Conservation (phyloP, 1,140 invertebrate genomes). For the Goniozus legneri region DNA sequence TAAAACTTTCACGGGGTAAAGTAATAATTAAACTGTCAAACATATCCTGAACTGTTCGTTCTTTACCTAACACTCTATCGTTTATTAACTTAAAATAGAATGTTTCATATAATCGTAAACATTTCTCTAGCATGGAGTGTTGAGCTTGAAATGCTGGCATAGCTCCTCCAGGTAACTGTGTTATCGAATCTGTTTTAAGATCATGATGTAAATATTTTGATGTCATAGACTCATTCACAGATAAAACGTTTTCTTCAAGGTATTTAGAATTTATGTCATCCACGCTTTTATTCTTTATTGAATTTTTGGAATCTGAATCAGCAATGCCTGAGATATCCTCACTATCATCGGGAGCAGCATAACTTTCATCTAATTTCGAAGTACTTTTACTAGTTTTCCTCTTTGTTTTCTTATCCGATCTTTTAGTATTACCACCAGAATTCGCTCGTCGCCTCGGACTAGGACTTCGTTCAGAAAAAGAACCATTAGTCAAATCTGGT, state of each 20-base stretch:
- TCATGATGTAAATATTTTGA: slow-evolving; percentile 11
- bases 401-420: slow-evolving; percentile 45
- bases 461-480: slow-evolving; percentile 35
- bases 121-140: slow-evolving; percentile 59
- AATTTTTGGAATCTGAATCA: slow-evolving; percentile 32
- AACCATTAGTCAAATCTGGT: slow-evolving; percentile 30
- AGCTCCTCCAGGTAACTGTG: slow-evolving; percentile 28
- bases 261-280: slow-evolving; percentile 40
- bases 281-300: slow-evolving; percentile 41
- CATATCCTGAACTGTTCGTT: slow-evolving; percentile 43
- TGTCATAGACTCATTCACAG: slow-evolving; percentile 4
- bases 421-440: slow-evolving; percentile 43
- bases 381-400: slow-evolving; percentile 47
- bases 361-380: slow-evolving; percentile 42
- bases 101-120: slow-evolving; percentile 65
- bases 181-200: slow-evolving; percentile 27
- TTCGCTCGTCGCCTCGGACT: slow-evolving; percentile 47
- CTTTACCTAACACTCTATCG: slow-evolving; percentile 45
- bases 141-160: slow-evolving; percentile 42
- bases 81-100: slow-evolving; percentile 64
- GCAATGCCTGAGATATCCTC: slow-evolving; percentile 40
- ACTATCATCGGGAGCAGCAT: slow-evolving; percentile 26
- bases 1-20: slow-evolving; percentile 38
- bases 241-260: slow-evolving; percentile 18
- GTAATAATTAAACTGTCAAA: slow-evolving; percentile 42